Percentiles rank a stretch among this genome's conserved stretches.
These are phyloP conservation scores for Coenobita brevimanus DNA, from an alignment of 1,140 invertebrate species.

Conservation along the genomic window DNA sequence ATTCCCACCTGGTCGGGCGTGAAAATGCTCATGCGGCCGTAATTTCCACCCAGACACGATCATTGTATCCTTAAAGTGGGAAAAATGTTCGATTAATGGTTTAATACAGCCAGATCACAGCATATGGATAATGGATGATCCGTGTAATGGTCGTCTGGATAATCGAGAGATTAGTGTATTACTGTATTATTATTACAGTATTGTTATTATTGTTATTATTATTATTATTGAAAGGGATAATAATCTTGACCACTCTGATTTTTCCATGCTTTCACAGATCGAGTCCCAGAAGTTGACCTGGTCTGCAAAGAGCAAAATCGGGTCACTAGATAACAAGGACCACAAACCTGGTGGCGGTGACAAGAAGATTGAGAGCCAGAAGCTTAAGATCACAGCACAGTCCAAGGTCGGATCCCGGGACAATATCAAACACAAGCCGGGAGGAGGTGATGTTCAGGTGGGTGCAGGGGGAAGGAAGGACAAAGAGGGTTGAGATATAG, in stretches of 20 bases:
- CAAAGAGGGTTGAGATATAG: not conserved
- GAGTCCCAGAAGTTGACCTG: constrained; percentile 89
- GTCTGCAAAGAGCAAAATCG: constrained; percentile 94
- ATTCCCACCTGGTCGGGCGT: too few relatives aligned
- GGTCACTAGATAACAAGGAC: constrained; percentile 93
- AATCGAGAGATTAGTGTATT: too few relatives aligned
- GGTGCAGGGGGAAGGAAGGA: not conserved
- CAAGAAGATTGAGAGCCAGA: constrained; percentile 92
- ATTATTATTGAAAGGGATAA: not conserved
- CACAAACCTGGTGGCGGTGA: constrained; percentile 94
- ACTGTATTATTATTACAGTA: not conserved
- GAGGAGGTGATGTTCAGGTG: constrained; percentile 94
- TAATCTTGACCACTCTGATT: too few relatives aligned
- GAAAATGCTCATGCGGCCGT: too few relatives aligned
- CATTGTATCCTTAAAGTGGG: too few relatives aligned
- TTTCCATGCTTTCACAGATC: constrained; percentile 77
- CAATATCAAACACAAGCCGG: constrained; percentile 91
- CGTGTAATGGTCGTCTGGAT: too few relatives aligned
- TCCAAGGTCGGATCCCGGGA: constrained; percentile 94
- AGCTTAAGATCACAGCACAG: constrained; percentile 93
- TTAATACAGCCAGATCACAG: too few relatives aligned
- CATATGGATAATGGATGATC: too few relatives aligned
- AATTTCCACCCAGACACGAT: too few relatives aligned
- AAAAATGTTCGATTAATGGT: too few relatives aligned
- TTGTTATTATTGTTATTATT: not conserved